Evolutionary conservation across 2,888 invertebrate species (phyloP).

Genomic region (Drymonia ruficornis): DNA sequence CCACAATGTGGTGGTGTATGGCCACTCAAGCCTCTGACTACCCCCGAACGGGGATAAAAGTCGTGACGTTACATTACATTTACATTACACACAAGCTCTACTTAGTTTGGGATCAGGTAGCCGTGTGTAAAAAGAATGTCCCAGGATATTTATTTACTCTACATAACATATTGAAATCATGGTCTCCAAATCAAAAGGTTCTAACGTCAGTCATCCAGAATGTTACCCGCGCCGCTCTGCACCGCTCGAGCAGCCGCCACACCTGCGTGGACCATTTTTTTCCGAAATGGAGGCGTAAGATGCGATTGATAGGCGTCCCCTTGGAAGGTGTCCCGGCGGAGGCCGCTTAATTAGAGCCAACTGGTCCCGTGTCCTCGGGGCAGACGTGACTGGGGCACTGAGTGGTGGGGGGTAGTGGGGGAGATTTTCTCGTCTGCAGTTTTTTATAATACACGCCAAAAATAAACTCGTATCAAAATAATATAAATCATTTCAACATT

Average conservation of each 20-base stretch:
- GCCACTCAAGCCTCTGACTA: too few species aligned
- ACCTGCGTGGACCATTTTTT: constrained; percentile 41
- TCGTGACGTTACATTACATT: too few species aligned
- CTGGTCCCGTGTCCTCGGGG: constrained; percentile 22
- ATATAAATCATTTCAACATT: background rate
- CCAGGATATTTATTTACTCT: too few species aligned
- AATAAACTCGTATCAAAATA: background rate
- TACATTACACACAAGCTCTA: too few species aligned
- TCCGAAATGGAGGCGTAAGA: constrained; percentile 48
- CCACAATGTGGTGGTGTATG: too few species aligned
- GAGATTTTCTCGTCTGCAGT: background rate
- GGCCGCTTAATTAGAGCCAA: constrained; percentile 42
- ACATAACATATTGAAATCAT: too few species aligned
- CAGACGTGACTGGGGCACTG: constrained; percentile 38
- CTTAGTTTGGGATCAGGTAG: too few species aligned
- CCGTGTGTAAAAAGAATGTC: too few species aligned
- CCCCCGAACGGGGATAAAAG: too few species aligned
- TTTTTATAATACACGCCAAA: background rate
- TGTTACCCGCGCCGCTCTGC: too few species aligned
- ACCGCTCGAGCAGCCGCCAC: constrained; percentile 9
- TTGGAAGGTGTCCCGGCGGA: constrained; percentile 42
- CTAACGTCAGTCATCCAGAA: too few species aligned
- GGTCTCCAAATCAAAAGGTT: too few species aligned
- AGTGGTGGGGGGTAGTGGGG: constrained; percentile 8
- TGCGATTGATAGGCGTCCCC: constrained; percentile 51